A percentile compares a stretch with the other conserved stretches of the same genome.
Evolutionary conservation across 2,113 vertebrate genomes (phyloP).

Genomic region (Electrona antarctica): DNA sequence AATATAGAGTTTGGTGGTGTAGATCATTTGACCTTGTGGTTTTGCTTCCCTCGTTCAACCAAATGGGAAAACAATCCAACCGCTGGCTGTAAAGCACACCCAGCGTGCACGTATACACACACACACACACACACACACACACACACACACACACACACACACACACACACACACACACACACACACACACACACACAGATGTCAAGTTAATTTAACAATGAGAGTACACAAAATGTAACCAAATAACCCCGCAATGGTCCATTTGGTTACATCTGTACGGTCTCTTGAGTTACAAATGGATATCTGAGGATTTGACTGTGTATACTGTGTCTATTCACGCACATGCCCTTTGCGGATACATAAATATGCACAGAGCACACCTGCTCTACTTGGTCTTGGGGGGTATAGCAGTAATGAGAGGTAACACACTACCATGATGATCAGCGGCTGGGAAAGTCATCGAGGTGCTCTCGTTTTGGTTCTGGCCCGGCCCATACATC

Average conservation of each 20-base stretch:
- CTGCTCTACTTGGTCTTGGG: no score
- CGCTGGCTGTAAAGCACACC: constrained; percentile 20
- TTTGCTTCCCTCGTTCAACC: constrained; percentile 46
- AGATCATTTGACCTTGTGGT: constrained; percentile 68
- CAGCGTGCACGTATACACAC: neutral
- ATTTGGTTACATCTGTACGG: no score
- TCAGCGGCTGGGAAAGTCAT: neutral
- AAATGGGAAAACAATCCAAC: constrained; percentile 53
- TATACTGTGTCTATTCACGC: no score
- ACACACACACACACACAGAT: neutral
- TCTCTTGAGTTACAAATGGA: no score
- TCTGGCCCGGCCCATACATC: neutral
- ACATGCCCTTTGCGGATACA: no score
- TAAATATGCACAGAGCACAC: no score
- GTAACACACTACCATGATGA: neutral
- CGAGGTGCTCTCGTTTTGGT: neutral
- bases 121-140: neutral
- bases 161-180: constrained; percentile 3
- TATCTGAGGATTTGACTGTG: no score
- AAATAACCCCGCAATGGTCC: no score
- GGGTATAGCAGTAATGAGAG: no score
- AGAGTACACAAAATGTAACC: no score
- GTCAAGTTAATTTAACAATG: no score
- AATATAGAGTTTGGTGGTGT: constrained; percentile 50
- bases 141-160: neutral